A percentile compares a stretch with the other conserved stretches of the same genome.
phyloP scores from a whole-genome alignment of 1,140 invertebrate genomes.

The Drosophila prosaltans region DNA sequence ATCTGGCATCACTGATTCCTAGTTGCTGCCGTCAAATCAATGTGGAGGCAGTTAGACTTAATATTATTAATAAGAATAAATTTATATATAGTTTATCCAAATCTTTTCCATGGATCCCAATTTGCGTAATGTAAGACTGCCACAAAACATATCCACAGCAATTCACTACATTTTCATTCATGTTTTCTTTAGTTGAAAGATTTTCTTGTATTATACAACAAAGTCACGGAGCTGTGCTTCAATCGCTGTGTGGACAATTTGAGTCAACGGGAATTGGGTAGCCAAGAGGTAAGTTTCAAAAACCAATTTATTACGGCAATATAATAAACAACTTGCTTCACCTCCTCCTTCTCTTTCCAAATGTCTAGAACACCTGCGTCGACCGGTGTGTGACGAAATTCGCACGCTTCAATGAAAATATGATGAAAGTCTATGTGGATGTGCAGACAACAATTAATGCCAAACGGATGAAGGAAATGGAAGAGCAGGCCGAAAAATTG shows the following conservation, averaged over 20 bases:
- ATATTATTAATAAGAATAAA: background rate
- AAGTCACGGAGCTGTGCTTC: conserved; percentile 93
- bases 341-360: background rate
- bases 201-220: conserved; percentile 93
- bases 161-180: conserved; percentile 11
- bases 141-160: too few relatives aligned
- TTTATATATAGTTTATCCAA: background rate
- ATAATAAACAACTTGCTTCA: background rate
- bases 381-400: conserved; percentile 94
- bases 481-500: conserved; percentile 55
- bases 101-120: conserved; percentile 59
- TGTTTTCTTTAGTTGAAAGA: conserved; percentile 88
- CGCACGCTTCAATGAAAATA: conserved; percentile 92
- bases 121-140: conserved; percentile 62
- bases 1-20: background rate
- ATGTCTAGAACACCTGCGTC: conserved; percentile 88
- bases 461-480: conserved; percentile 69
- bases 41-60: background rate
- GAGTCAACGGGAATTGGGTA: conserved; percentile 88
- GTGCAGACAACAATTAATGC: conserved; percentile 72
- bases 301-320: background rate
- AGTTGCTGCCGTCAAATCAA: background rate
- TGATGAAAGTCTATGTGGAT: conserved; percentile 84
- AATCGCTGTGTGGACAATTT: conserved; percentile 93
- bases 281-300: conserved; percentile 86